Evolutionary conservation across 1,140 invertebrate species (phyloP).

Genomic region (Forficula auricularia): DNA sequence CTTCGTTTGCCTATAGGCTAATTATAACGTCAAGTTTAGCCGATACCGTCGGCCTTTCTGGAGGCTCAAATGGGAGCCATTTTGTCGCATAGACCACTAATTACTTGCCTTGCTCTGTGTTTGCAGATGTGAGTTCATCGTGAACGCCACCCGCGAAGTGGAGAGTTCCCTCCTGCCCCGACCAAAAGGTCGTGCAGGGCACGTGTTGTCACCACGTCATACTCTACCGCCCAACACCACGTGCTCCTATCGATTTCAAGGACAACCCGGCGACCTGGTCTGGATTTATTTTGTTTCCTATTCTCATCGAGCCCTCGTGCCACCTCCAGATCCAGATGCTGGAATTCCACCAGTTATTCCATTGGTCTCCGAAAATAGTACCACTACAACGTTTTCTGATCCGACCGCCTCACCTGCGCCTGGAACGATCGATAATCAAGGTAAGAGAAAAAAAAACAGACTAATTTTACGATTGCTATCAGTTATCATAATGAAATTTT

Average conservation of each 20-base stretch:
- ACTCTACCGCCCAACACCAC: conserved; percentile 68
- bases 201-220: conserved; percentile 58
- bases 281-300: conserved; percentile 79
- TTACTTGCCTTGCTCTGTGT: no score
- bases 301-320: conserved; percentile 31
- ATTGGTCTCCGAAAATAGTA: background rate
- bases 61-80: no score
- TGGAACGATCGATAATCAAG: no score
- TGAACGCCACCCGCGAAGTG: conserved; percentile 41
- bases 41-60: no score
- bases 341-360: background rate
- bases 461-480: conserved; percentile 12
- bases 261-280: conserved; percentile 53
- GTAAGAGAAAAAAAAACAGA: conserved; percentile 6
- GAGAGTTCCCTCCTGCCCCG: conserved; percentile 22
- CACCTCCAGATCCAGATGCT: conserved; percentile 5
- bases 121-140: conserved; percentile 46
- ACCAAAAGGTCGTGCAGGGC: conserved; percentile 32
- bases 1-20: no score
- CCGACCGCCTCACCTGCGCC: background rate
- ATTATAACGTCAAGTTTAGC: no score
- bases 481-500: conserved; percentile 7
- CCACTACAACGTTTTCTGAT: background rate
- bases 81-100: no score
- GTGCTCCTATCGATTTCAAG: conserved; percentile 68